phyloP scores from a whole-genome alignment of 2,113 vertebrate genomes.

The Piaya cayana region DNA sequence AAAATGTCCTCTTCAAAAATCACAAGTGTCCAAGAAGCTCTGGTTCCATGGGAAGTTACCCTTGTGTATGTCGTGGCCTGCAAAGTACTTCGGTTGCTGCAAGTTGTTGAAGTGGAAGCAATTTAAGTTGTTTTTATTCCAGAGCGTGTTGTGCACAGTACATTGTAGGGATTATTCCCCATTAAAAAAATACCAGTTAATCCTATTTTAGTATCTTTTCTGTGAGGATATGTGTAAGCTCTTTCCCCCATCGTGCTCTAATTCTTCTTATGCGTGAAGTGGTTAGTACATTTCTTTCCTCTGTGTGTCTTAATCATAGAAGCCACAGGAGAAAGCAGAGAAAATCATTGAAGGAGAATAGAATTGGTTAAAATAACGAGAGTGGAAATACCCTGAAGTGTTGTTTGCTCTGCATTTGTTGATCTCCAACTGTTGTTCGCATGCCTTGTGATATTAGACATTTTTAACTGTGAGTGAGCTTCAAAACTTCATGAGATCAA shows the following conservation, averaged over 20 bases:
- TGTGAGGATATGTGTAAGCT: not conserved
- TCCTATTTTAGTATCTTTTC: not conserved
- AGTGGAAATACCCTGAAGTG: not conserved
- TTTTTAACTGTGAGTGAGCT: not conserved
- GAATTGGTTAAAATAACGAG: not conserved
- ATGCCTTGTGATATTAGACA: not conserved
- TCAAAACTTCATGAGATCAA: not conserved
- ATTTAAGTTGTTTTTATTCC: not conserved
- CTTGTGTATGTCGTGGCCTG: not conserved
- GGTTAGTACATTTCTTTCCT: not conserved
- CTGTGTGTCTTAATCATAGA: not conserved
- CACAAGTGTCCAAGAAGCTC: not conserved
- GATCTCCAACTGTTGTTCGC: not conserved
- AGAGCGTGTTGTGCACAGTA: accelerated
- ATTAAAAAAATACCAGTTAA: not conserved
- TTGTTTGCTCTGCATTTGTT: slow-evolving; percentile 19
- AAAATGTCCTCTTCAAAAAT: not conserved
- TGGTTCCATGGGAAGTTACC: not conserved
- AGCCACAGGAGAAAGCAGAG: not conserved
- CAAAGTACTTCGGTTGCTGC: not conserved
- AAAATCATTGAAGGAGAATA: not conserved
- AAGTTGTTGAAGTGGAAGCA: not conserved
- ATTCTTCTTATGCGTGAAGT: not conserved
- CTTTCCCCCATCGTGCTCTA: not conserved
- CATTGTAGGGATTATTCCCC: not conserved